Evolutionary conservation across 2,797 vertebrate species (phyloP), one percentile per base, ranked within the genome.

Genomic region (Tokudaia tokunoshimensis): DNA sequence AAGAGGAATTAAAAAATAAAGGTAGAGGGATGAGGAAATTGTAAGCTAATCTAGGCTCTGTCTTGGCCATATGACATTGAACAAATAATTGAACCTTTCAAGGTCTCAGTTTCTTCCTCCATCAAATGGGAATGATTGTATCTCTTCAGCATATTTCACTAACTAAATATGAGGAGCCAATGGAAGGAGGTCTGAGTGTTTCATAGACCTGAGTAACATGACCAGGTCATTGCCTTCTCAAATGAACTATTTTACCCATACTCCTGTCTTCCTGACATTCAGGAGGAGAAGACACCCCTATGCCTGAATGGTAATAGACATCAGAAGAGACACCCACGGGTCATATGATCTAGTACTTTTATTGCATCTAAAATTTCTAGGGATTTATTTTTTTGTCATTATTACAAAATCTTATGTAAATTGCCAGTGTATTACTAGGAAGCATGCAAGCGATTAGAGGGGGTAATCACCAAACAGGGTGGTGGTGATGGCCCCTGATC

Each of bases 311-410:
- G 67, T 74, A 88, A 94, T 84, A 75, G 81, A 59, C 24, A 75
- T 47, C 82, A 86, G 78, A 85, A 94, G 88, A 90, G 47, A 87
- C 78, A 61, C 1, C 9, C 19, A 63, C 4, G 57, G 37, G 44
- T 79, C 70, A 41, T 74, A 85, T 79, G 63, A 74, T 37, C 85
- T 85, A 94, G 15, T 31, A n/a, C 86, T 95, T 96, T 65, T 72
- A 20, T 84, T 57, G 22, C 14, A 61, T 3, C 95, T 92, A 59
- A 41, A 81, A 24, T 92, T 92, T 95, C 44, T 9, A 94, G 74
- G 44, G 47, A 55, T 76, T 95, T 89, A 44, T 12, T 31, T 52
- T 50, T 26, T 44, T 74, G 67, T 34, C 47, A n/a, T 78, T 83
- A 86, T 52, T 75, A 82, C n/a, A 41, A 85, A 89, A 50, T 87